Conservation (phyloP, 2,113 vertebrate genomes). For the Chloropsis hardwickii region DNA sequence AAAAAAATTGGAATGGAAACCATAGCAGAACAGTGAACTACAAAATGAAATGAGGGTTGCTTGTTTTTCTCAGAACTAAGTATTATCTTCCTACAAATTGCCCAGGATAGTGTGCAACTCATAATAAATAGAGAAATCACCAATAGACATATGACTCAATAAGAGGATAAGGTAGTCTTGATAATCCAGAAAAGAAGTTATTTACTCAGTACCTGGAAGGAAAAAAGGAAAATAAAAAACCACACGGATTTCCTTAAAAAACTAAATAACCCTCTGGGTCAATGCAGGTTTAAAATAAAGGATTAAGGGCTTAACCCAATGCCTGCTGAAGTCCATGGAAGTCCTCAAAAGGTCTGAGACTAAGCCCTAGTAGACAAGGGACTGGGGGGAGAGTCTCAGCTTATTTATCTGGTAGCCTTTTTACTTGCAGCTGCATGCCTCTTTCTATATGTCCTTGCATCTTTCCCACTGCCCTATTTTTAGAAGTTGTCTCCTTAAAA, state of each 20-base stretch:
- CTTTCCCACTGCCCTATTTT: not conserved
- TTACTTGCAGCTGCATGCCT: not conserved
- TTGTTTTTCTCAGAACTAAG: not conserved
- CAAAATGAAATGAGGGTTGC: not conserved
- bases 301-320: not conserved
- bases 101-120: not conserved
- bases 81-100: not conserved
- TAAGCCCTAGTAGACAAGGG: not conserved
- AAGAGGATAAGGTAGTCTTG: not conserved
- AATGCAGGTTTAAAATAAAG: not conserved
- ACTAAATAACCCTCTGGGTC: not conserved
- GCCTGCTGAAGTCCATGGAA: not conserved
- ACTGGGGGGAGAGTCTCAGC: not conserved
- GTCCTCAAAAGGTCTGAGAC: not conserved
- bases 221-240: not conserved
- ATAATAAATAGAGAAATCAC: not conserved
- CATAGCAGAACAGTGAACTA: not conserved
- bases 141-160: not conserved
- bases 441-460: not conserved
- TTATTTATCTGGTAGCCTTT: not conserved
- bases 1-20: not conserved
- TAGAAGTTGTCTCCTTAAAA: not conserved
- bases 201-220: not conserved
- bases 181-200: not conserved
- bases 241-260: not conserved